phyloP scores from a whole-genome alignment of 2,888 invertebrate genomes.

The Agelastica alni region DNA sequence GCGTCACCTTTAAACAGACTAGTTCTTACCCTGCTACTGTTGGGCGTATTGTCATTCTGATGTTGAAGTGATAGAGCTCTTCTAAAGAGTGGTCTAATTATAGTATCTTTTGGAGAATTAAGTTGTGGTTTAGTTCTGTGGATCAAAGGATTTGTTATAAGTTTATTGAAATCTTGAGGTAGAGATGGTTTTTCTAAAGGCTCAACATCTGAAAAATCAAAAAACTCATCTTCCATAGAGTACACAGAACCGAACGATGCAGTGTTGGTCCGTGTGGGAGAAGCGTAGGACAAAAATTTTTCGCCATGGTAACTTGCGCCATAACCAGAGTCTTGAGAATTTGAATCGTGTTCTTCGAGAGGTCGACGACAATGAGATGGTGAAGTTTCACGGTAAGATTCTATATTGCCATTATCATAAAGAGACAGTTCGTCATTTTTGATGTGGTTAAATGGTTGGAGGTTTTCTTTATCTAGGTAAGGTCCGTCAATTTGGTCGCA shows the following conservation, averaged over 20 bases:
- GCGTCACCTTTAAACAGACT: slow-evolving; percentile 57
- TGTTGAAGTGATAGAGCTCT: slow-evolving; percentile 59
- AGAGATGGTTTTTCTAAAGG: slow-evolving; percentile 55
- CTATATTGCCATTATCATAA: slow-evolving; percentile 47
- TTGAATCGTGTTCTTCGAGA: slow-evolving; percentile 61
- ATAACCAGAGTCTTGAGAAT: slow-evolving; percentile 66
- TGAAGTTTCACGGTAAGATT: slow-evolving; percentile 40
- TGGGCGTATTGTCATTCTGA: slow-evolving; percentile 48
- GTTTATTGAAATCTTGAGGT: slow-evolving; percentile 63
- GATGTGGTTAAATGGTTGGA: slow-evolving; percentile 43
- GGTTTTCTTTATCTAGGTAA: slow-evolving; percentile 49
- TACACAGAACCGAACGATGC: slow-evolving; percentile 61
- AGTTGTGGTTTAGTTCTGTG: slow-evolving; percentile 36
- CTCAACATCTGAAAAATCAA: slow-evolving; percentile 67
- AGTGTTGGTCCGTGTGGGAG: slow-evolving; percentile 46
- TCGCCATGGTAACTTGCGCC: slow-evolving; percentile 53
- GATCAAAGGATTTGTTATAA: slow-evolving; percentile 61
- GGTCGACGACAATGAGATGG: slow-evolving; percentile 50
- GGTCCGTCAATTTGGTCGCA: slow-evolving; percentile 31
- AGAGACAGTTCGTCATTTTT: slow-evolving; percentile 52
- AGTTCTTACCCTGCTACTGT: slow-evolving; percentile 56
- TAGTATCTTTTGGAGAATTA: slow-evolving; percentile 52
- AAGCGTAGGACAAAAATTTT: slow-evolving; percentile 44
- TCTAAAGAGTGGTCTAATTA: slow-evolving; percentile 56
- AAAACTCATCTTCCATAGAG: slow-evolving; percentile 68